These are phyloP conservation scores for Uropetala carovei DNA, from an alignment of 2,888 invertebrate species.

Conservation along the genomic window DNA sequence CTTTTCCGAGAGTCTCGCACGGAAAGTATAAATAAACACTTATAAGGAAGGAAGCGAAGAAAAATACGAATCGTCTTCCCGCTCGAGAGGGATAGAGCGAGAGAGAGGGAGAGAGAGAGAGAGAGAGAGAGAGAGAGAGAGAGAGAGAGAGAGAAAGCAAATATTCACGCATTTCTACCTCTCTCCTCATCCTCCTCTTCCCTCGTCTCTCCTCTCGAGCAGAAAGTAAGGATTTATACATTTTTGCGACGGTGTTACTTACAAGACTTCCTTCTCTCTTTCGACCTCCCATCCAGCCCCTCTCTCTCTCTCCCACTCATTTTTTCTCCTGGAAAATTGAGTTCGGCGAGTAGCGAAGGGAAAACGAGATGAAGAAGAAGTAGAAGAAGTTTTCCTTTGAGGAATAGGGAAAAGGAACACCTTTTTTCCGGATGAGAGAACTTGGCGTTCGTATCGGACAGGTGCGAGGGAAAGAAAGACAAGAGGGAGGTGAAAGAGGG, in stretches of 20 bases:
- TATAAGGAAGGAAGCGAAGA: background rate
- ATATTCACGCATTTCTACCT: background rate
- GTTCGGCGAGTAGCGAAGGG: background rate
- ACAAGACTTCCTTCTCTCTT: background rate
- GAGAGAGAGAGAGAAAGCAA: background rate
- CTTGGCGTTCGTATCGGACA: background rate
- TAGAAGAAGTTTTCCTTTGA: background rate
- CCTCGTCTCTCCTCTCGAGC: background rate
- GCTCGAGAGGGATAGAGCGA: background rate
- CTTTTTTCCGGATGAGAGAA: background rate
- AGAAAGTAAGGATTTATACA: background rate
- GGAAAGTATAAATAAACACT: background rate
- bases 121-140: background rate
- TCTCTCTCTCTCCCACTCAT: background rate
- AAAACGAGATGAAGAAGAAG: background rate
- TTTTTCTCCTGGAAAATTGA: background rate
- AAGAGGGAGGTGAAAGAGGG: background rate
- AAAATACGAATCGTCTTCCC: background rate
- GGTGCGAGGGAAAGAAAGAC: background rate
- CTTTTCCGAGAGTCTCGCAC: background rate
- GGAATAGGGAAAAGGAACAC: background rate
- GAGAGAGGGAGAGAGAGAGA: background rate
- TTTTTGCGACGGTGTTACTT: constrained; percentile 13
- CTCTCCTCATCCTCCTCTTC: background rate
- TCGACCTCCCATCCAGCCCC: background rate